Base-by-base conservation (phyloP, 2,797 vertebrate species). In the Alca torda region DNA sequence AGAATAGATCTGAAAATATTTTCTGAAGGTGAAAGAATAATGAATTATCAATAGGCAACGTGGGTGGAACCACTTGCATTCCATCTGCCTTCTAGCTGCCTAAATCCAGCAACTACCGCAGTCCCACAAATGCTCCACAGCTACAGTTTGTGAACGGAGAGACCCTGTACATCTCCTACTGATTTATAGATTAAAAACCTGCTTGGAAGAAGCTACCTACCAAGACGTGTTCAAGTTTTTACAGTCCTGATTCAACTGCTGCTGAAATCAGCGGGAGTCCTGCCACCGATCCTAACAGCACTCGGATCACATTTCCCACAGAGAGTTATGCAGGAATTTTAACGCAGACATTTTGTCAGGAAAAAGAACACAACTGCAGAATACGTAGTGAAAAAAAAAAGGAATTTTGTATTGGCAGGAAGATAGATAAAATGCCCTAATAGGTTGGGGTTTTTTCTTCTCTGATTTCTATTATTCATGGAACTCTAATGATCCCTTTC, bases 181-280 rank as follows among this genome's bases (percentile, higher is more conserved):
- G 96, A 96, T 96, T 94, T 94, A 97, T 28, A 95, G 72, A 86
- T 87, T 95, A 95, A 95, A 61, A 60, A 33, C 17, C 45, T 78
- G 84, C 87, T 75, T 80, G 70, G 69, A 61, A 97, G 69, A 90
- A 95, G 87, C 56, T 77, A 80, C 92, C 81, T 45, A 85, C 89
- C 57, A 90, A 90, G 94, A 95, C 0, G 0, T 59, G 73, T 59
- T 87, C 75, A 89, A 94, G 84, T 81, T 92, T 84, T 93, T 60
- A 83, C n/a, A 87, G 78, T 39, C 53, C 70, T 46, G 78, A 91
- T 91, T 76, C 61, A 89, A n/a, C 37, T 24, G 31, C 86, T 11
- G 23, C 72, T 74, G 86, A 84, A 95, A 85, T 14, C 93, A 84
- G 86, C 33, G 65, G 94, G 89, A 77, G 64, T 75, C 89, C 84